Conservation (phyloP, 2,888 invertebrate genomes). For the Drosophila mercatorum region DNA sequence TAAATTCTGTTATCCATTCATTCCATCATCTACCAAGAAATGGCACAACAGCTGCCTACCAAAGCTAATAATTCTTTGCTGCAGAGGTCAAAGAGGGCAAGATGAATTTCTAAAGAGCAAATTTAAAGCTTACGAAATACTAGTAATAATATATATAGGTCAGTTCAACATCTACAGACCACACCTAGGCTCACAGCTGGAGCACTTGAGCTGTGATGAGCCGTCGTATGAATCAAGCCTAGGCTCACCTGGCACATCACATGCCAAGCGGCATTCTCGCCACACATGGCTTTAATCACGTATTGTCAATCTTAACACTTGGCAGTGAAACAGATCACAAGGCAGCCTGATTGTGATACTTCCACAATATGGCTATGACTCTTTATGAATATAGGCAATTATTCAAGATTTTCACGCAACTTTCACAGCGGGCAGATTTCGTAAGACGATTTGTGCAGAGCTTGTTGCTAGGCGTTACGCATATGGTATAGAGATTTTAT, state of each 20-base stretch:
- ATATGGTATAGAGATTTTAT: conserved; percentile 27
- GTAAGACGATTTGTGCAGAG: conserved; percentile 42
- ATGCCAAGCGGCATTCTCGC: conserved; percentile 6
- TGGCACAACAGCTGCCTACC: not conserved
- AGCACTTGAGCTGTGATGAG: not conserved
- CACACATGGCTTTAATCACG: conserved; percentile 10
- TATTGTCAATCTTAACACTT: conserved; percentile 22
- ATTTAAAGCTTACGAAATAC: not conserved
- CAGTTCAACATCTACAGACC: not conserved
- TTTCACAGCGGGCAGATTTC: conserved; percentile 61
- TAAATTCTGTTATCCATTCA: not conserved
- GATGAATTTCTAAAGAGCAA: not conserved
- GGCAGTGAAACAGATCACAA: conserved; percentile 26
- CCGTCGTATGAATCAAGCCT: not conserved
- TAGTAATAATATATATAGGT: not conserved
- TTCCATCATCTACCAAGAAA: not conserved
- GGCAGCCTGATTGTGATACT: conserved; percentile 8
- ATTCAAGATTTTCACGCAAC: conserved; percentile 28
- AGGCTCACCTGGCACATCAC: conserved; percentile 16
- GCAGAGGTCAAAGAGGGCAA: conserved; percentile 2
- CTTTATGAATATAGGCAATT: conserved; percentile 7
- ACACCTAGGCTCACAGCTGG: not conserved
- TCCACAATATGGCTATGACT: not conserved
- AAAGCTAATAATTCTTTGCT: not conserved
- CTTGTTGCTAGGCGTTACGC: conserved; percentile 61